Evolutionary conservation across 2,113 vertebrate species (phyloP).

Genomic region (Festucalex cinctus): DNA sequence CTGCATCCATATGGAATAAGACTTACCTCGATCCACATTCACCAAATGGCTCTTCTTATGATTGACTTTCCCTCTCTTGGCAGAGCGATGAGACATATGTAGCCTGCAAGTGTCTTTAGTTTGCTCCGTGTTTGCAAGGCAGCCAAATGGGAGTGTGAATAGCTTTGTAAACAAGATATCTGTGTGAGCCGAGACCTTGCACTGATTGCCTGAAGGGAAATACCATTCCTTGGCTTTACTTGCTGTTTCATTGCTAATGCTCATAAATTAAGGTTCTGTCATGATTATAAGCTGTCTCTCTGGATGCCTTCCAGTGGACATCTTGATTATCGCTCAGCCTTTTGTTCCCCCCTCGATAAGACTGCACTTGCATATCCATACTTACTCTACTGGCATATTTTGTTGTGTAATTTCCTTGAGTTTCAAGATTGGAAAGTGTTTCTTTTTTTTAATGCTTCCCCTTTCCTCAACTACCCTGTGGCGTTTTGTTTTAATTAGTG

Average conservation of each 20-base stretch:
- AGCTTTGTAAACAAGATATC: constrained; percentile 69
- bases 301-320: constrained; percentile 44
- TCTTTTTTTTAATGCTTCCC: constrained; percentile 55
- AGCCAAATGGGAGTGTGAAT: constrained; percentile 69
- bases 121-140: constrained; percentile 49
- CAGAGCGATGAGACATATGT: constrained; percentile 63
- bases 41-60: constrained; percentile 55
- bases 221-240: constrained; percentile 55
- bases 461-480: constrained; percentile 38
- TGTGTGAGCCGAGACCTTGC: constrained; percentile 57
- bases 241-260: constrained; percentile 66
- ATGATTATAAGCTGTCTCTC: constrained; percentile 57
- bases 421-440: constrained; percentile 51
- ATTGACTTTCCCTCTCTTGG: constrained; percentile 59
- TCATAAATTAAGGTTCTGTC: constrained; percentile 56
- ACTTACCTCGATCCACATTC: constrained; percentile 47
- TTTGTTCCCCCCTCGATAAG: constrained; percentile 22
- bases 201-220: constrained; percentile 63
- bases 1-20: constrained; percentile 59
- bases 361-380: constrained; percentile 19
- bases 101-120: constrained; percentile 61
- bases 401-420: constrained; percentile 51
- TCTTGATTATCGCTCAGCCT: constrained; percentile 43
- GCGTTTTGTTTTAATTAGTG: constrained; percentile 63
- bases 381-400: constrained; percentile 30